Evolutionary conservation across 2,888 invertebrate species (phyloP), one percentile per base, ranked within the genome.

Genomic region (Ischnus inquisitorius): DNA sequence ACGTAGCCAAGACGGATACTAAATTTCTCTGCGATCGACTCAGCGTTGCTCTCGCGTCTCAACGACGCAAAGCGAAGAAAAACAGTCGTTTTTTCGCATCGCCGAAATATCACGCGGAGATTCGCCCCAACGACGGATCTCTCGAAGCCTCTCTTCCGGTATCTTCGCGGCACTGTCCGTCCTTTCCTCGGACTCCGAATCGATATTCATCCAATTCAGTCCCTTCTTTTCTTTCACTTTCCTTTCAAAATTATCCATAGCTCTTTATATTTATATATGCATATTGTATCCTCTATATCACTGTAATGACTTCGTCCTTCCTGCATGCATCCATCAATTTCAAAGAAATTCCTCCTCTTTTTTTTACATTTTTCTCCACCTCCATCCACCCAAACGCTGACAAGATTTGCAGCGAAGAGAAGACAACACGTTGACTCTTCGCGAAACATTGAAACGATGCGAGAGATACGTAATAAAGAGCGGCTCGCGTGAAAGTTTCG

Each of bases 111-210:
- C 14, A 28, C 60, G 60, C 28, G 60, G 28, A 60, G 28, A 60
- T 60, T 28, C 60, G 25, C 12, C 28, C 28, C 25, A 6, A 60
- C 28, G 28, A 28, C 28, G 60, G 28, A 25, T 25, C n/a, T 72
- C 43, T 60, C 16, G n/a, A 28, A 60, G 28, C 72, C 60, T 72
- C 72, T 72, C 72, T 25, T 72, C 25, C 60, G 72, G 72, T 43
- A 60, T 46, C 72, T 28, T 5, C 74, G 62, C 62, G 62, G 62
- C 62, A 48, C 28, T 28, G 60, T 72, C 46, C 74, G 48, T 74
- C 62, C 74, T 62, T 74, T 74, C 14, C 62, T 19, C 62, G 62
- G 62, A 64, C 64, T 39, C 64, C 10, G 22, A 74, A 62, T 28
- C 62, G 46, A 28, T 3, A 6, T 46, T 62, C 5, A 19, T 28